Evolutionary conservation across 2,797 vertebrate species (phyloP).

Genomic region (Microchirus variegatus): DNA sequence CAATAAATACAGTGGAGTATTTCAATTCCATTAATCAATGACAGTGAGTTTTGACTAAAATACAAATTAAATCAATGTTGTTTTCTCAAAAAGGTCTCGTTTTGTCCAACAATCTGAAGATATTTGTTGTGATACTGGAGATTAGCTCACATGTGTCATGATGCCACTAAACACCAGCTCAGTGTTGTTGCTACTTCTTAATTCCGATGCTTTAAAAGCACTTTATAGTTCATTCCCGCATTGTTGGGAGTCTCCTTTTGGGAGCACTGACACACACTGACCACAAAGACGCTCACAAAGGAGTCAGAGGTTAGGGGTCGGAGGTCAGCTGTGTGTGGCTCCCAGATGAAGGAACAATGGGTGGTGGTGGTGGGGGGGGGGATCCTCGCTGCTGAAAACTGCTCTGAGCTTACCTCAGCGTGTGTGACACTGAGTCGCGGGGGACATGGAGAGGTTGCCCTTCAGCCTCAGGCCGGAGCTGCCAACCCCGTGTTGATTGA

Average conservation of each 20-base stretch:
- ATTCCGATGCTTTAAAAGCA: conserved; percentile 20
- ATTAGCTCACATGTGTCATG: no score
- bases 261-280: background rate
- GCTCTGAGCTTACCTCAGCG: conserved; percentile 58
- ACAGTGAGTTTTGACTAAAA: no score
- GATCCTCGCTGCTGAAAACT: conserved; percentile 51
- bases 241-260: conserved; percentile 14
- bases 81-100: no score
- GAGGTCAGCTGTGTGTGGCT: conserved; percentile 51
- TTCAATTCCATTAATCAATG: no score
- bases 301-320: conserved; percentile 62
- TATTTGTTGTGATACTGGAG: no score
- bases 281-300: conserved; percentile 34
- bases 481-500: conserved; percentile 43
- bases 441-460: conserved; percentile 23
- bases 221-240: conserved; percentile 38
- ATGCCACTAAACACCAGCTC: no score
- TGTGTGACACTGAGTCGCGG: conserved; percentile 6
- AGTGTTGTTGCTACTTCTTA: conserved; percentile 37
- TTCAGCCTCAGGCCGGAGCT: conserved; percentile 27
- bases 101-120: no score
- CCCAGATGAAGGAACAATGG: conserved; percentile 46
- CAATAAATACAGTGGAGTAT: no score
- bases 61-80: no score
- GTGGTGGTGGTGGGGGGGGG: no score